A percentile compares a stretch with the other conserved stretches of the same genome.
Conservation (phyloP, 2,797 vertebrate genomes). For the Malacoraja senta region DNA sequence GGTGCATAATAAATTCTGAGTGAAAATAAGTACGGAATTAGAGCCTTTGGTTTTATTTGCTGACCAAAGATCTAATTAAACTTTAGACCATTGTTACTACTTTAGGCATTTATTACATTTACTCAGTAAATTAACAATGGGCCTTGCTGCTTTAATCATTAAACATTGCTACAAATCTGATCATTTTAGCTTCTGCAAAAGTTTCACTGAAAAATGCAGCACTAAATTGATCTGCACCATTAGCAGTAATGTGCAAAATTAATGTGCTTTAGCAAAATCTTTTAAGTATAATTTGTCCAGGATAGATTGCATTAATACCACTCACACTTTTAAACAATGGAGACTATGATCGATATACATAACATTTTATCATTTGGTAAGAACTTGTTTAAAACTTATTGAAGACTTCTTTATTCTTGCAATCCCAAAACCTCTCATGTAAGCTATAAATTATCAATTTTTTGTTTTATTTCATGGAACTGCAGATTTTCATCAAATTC, state of each 20-base stretch:
- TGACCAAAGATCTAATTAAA: background rate
- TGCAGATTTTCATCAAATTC: background rate
- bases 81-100: background rate
- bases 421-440: background rate
- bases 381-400: background rate
- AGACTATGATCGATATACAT: background rate
- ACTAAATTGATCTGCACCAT: background rate
- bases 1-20: background rate
- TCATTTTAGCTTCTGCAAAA: background rate
- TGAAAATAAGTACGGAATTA: background rate
- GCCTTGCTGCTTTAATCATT: background rate
- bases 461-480: background rate
- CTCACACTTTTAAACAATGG: background rate
- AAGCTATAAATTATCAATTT: background rate
- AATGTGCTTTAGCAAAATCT: background rate
- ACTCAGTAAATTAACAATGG: background rate
- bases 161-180: background rate
- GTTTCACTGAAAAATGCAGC: background rate
- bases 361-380: background rate
- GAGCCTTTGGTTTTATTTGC: background rate
- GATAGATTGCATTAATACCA: background rate
- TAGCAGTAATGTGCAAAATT: background rate
- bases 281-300: background rate
- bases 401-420: background rate
- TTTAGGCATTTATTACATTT: background rate